Evolutionary conservation across 1,140 invertebrate species (phyloP).

Genomic region (Asbolus verrucosus): DNA sequence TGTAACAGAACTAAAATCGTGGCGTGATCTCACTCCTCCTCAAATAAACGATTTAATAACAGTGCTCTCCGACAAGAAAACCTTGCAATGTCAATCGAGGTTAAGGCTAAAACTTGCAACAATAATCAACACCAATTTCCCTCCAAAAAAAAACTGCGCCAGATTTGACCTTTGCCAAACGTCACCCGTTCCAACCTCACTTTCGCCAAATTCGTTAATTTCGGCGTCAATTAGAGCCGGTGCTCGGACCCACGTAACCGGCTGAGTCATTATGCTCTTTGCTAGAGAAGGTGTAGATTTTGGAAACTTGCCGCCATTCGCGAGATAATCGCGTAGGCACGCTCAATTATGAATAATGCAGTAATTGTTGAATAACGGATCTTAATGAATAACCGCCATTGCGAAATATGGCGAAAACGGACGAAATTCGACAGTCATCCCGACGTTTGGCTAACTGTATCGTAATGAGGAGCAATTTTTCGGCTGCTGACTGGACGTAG

Average conservation of each 20-base stretch:
- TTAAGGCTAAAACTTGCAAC: no score
- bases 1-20: constrained; percentile 16
- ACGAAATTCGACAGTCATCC: constrained; percentile 2
- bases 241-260: neutral
- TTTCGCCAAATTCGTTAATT: no score
- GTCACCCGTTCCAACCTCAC: no score
- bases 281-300: constrained; percentile 38
- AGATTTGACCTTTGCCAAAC: no score
- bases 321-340: constrained; percentile 21
- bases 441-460: constrained; percentile 13
- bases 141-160: no score
- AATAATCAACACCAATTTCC: no score
- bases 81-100: neutral
- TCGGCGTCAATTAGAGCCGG: constrained; percentile 3
- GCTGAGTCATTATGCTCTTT: constrained; percentile 25
- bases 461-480: constrained; percentile 1
- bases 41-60: neutral
- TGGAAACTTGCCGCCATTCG: constrained; percentile 33
- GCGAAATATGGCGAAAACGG: constrained; percentile 20
- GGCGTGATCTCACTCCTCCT: constrained; percentile 16
- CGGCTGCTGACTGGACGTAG: no score
- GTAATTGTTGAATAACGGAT: constrained; percentile 28
- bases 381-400: constrained; percentile 17
- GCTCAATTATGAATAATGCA: constrained; percentile 40
- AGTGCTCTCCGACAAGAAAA: neutral